Conservation (phyloP, 2,113 vertebrate species). For the Abramis brama region DNA sequence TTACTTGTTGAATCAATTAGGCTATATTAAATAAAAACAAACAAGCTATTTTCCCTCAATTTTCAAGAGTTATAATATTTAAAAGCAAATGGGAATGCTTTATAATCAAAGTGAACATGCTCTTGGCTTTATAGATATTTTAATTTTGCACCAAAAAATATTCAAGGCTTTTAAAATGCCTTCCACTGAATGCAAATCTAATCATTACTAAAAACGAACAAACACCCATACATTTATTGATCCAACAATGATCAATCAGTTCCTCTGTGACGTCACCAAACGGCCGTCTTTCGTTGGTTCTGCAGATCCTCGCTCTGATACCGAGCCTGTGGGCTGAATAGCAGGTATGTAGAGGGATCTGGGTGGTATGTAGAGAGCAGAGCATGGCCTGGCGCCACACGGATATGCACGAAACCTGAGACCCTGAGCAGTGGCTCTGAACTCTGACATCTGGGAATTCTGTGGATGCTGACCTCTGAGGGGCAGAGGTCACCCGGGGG, state of each 20-base stretch:
- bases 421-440: constrained; percentile 77
- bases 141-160: neutral
- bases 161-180: neutral
- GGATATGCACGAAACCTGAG: constrained; percentile 82
- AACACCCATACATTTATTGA: constrained; percentile 2
- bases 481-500: constrained; percentile 80
- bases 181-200: neutral
- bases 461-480: constrained; percentile 79
- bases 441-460: constrained; percentile 89
- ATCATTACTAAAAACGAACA: neutral
- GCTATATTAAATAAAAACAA: neutral
- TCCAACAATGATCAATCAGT: constrained; percentile 6
- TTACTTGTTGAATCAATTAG: neutral
- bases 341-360: constrained; percentile 71
- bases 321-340: constrained; percentile 45
- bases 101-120: neutral
- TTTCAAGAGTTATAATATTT: neutral
- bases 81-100: neutral
- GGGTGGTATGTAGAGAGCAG: constrained; percentile 58
- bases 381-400: constrained; percentile 77
- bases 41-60: neutral
- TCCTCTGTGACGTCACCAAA: constrained; percentile 18
- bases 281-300: neutral
- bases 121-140: neutral
- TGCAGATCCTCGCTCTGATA: neutral